Evolutionary conservation across 2,797 vertebrate genomes (phyloP).

Genomic region (Alosa sapidissima): DNA sequence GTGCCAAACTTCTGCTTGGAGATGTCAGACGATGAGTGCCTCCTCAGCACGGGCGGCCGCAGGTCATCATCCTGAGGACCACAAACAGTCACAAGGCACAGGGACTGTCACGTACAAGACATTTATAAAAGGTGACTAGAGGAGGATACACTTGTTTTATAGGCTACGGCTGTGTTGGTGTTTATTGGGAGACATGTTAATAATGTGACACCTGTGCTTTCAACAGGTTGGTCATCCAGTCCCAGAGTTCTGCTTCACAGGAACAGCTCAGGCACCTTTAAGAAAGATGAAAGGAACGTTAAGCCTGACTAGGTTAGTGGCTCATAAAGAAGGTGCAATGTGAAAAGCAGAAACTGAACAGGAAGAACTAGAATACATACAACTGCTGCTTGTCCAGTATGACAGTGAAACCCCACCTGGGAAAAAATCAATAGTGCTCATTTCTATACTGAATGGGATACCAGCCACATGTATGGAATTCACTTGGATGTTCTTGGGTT

Average conservation of each 20-base stretch:
- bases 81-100: not conserved
- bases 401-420: constrained; percentile 92
- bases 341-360: not conserved
- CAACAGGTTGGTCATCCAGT: constrained; percentile 92
- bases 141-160: not conserved
- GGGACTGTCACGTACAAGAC: not conserved
- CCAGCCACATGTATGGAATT: not conserved
- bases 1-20: constrained; percentile 95
- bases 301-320: not conserved
- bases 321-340: not conserved
- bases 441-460: not conserved
- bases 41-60: constrained; percentile 82
- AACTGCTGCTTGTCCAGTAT: constrained; percentile 90
- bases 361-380: constrained; percentile 59
- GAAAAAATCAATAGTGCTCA: constrained; percentile 38
- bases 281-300: constrained; percentile 2
- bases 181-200: no score
- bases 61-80: constrained; percentile 80
- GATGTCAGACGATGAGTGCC: constrained; percentile 89
- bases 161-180: not conserved
- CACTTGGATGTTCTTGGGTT: not conserved
- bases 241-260: constrained; percentile 88
- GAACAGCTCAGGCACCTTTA: constrained; percentile 85
- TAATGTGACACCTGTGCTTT: constrained; percentile 83
- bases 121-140: no score